Evolutionary conservation across 2,113 vertebrate genomes (phyloP), one percentile per base, ranked within the genome.

Genomic region (Barnardius zonarius): DNA sequence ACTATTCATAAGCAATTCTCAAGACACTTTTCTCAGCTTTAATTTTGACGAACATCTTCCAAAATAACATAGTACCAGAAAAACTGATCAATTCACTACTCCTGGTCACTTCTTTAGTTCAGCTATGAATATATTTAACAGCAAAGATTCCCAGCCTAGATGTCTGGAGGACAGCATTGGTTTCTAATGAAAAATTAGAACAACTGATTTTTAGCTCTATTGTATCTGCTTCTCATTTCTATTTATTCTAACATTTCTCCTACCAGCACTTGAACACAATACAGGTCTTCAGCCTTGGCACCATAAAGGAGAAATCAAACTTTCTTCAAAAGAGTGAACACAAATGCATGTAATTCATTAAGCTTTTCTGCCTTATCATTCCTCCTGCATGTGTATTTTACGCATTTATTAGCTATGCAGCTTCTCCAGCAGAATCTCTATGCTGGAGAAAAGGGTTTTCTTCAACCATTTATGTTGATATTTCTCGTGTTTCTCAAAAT

Each of bases 401-500:
- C 20, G 79, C 51, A 37, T 28, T 72, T n/a, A 61, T 25, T 64
- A 81, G 64, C 80, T 64, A 3, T 12, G 66, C 69, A 76, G 62
- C 57, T 88, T 83, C 83, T 54, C 76, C 81, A 76, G 64, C 86
- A 91, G 61, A 81, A 86, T 33, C 51, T 68, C 57, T 41, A 85
- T 95, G 79, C 66, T 73, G 77, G 86, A 92, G 83, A 75, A 93
- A 96, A 92, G 18, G 17, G 11, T 0, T n/a, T 92, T 91, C 81
- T 92, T 86, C 39, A 51, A 57, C 0, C 1, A 17, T 84, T 93
- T 87, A 89, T 57, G 69, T 52, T 46, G 44, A 46, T 46, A 18
- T 46, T 46, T 46, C 44, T 46, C 74, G 69, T 83, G 62, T 52
- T 95, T 82, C 63, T 96, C 93, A 92, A 57, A 95, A 95, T 69